A percentile compares a stretch with the other conserved stretches of the same genome.
Conservation (phyloP, 2,797 vertebrate species). For the Spinus pinus region DNA sequence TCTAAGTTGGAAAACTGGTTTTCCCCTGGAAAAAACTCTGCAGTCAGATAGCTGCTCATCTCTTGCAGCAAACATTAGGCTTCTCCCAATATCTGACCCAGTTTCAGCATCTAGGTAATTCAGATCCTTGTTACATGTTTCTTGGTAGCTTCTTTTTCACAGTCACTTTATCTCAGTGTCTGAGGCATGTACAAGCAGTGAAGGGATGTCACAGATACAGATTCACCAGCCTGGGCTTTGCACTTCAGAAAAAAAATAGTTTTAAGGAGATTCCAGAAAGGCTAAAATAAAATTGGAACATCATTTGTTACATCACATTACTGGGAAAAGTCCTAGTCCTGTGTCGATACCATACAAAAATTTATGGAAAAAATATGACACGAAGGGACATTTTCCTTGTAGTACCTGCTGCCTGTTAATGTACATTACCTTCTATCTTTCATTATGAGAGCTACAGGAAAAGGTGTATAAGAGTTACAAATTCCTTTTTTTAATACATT, state of each 20-base stretch:
- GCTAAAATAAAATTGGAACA: background rate
- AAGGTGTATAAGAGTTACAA: background rate
- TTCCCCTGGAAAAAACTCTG: background rate
- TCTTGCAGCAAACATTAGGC: background rate
- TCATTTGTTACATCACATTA: background rate
- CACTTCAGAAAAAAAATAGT: background rate
- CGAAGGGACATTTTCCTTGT: background rate
- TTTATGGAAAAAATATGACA: background rate
- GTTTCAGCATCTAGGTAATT: background rate
- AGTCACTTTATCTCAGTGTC: background rate
- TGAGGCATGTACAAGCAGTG: background rate
- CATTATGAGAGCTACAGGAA: background rate
- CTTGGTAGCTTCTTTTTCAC: background rate
- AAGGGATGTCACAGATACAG: background rate
- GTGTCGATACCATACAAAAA: background rate
- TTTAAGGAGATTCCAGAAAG: background rate
- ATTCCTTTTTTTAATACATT: background rate
- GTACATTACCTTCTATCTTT: background rate
- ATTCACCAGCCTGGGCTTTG: background rate
- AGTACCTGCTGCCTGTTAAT: background rate
- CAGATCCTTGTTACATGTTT: background rate
- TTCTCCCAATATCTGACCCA: background rate
- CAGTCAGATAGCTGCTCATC: background rate
- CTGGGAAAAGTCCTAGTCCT: background rate
- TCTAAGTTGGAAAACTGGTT: background rate